These are phyloP conservation scores for Hypanus sabinus DNA, from an alignment of 2,113 vertebrate species.

Conservation along the genomic window DNA sequence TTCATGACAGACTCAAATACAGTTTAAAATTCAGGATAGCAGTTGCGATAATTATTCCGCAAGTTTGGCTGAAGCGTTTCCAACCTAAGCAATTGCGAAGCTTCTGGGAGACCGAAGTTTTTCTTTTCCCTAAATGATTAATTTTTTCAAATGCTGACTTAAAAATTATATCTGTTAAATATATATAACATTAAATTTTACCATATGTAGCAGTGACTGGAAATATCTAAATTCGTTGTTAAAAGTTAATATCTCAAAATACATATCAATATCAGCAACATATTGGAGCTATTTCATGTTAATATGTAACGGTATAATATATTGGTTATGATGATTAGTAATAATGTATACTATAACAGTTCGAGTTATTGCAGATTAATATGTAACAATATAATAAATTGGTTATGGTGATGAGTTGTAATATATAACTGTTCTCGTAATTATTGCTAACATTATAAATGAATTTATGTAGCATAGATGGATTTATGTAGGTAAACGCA, in stretches of 20 bases:
- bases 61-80: background rate
- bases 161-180: background rate
- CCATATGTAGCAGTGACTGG: too few species aligned
- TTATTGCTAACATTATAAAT: background rate
- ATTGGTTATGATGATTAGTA: background rate
- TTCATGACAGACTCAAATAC: background rate
- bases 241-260: too few species aligned
- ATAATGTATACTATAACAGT: too few species aligned
- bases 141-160: background rate
- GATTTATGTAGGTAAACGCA: background rate
- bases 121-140: background rate
- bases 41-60: background rate
- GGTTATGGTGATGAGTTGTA: background rate
- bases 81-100: background rate
- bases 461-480: background rate
- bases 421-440: background rate
- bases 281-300: too few species aligned
- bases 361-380: constrained; percentile 7
- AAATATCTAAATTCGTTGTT: too few species aligned
- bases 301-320: background rate
- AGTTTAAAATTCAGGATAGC: background rate
- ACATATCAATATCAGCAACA: too few species aligned
- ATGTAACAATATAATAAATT: background rate
- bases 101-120: background rate
- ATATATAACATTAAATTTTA: background rate